Conservation (phyloP, 2,797 vertebrate species). For the Fistularia commersonii region DNA sequence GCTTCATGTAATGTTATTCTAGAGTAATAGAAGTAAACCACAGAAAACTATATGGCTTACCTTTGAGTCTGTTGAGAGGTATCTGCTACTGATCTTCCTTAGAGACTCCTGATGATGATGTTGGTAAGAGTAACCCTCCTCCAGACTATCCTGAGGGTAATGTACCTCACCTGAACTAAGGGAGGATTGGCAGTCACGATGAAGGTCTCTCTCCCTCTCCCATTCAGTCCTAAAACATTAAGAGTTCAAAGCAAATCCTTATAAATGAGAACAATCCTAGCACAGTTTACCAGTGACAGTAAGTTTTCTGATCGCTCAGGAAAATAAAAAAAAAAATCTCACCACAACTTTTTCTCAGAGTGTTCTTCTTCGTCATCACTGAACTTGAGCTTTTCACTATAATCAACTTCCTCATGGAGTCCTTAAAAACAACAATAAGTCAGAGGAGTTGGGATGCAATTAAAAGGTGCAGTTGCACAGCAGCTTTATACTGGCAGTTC, state of each 20-base stretch:
- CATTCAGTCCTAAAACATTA: conserved; percentile 72
- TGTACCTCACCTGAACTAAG: conserved; percentile 82
- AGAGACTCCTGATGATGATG: conserved; percentile 70
- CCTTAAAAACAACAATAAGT: conserved; percentile 64
- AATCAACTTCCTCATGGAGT: conserved; percentile 97
- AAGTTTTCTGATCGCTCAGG: background rate
- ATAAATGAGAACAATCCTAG: background rate
- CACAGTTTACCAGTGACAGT: background rate
- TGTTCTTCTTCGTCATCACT: conserved; percentile 94
- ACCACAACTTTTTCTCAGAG: conserved; percentile 84
- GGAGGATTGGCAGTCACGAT: conserved; percentile 82
- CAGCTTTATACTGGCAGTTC: no score
- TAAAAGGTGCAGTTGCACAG: no score
- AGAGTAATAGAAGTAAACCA: conserved; percentile 27
- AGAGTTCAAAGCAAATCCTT: conserved; percentile 14
- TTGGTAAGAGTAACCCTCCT: conserved; percentile 77
- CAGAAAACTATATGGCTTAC: conserved; percentile 20
- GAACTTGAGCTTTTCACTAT: conserved; percentile 95
- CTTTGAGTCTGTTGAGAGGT: conserved; percentile 68
- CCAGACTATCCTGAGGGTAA: conserved; percentile 77
- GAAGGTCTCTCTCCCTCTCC: conserved; percentile 73
- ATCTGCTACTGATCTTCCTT: conserved; percentile 83
- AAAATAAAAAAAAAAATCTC: conserved; percentile 25
- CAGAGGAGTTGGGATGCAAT: background rate
- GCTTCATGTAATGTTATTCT: conserved; percentile 16